These are phyloP conservation scores for Pseudococcus viburni DNA, from an alignment of 2,888 invertebrate genomes.

Conservation along the genomic window DNA sequence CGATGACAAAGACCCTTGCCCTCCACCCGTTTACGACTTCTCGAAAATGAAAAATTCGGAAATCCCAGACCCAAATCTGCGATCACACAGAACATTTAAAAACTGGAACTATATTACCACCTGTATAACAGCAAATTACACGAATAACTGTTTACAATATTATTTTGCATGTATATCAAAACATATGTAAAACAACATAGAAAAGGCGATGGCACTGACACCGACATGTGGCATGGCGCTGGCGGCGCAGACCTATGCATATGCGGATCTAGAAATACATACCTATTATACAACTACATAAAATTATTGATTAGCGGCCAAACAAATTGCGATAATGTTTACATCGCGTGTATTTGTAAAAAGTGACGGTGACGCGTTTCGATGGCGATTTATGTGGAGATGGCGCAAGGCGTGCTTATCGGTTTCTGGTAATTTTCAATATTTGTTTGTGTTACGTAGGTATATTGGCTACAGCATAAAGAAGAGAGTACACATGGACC, in stretches of 20 bases:
- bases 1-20: no score
- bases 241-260: background rate
- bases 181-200: background rate
- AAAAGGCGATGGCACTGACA: background rate
- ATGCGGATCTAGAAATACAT: background rate
- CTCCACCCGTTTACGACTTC: no score
- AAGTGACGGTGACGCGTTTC: conserved; percentile 6
- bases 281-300: background rate
- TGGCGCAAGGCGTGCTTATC: background rate
- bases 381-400: background rate
- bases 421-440: conserved; percentile 47
- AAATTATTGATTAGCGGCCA: conserved; percentile 39
- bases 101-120: no score
- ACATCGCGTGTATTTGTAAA: background rate
- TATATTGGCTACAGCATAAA: background rate
- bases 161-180: background rate
- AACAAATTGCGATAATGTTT: conserved; percentile 36
- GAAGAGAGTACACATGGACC: background rate
- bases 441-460: conserved; percentile 10
- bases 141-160: no score
- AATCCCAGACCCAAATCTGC: no score
- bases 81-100: no score
- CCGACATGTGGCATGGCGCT: background rate
- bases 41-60: no score
- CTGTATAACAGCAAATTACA: background rate